Conservation (phyloP, 2,113 vertebrate species). For the Xerus inauris region DNA sequence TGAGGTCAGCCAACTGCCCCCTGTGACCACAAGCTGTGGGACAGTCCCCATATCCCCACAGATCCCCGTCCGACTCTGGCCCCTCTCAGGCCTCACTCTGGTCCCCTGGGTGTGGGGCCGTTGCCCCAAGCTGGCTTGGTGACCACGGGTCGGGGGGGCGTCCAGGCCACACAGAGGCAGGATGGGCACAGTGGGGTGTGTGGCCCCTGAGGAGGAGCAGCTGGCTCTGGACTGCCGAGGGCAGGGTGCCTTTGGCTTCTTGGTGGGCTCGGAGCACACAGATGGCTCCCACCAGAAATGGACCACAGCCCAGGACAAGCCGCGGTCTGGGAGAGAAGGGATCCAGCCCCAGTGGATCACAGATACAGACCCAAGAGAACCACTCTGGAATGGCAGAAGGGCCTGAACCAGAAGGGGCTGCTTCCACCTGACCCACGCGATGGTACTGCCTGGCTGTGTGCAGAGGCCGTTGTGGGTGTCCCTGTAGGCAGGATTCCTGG, state of each 20-base stretch:
- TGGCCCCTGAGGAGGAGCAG: not conserved
- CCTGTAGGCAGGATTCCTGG: not conserved
- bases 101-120: not conserved
- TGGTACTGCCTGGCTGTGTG: accelerated
- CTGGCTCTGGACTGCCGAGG: not conserved
- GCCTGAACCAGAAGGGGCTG: accelerated
- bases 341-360: too few species aligned
- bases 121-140: not conserved
- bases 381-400: not conserved
- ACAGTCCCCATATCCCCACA: too few species aligned
- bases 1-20: not conserved
- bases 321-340: not conserved
- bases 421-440: accelerated
- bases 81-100: too few species aligned
- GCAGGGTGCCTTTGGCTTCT: too few species aligned
- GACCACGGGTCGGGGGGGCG: too few species aligned
- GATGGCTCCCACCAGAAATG: too few species aligned
- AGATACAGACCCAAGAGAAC: accelerated
- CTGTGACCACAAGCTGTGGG: not conserved
- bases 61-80: not conserved
- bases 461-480: accelerated
- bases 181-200: not conserved
- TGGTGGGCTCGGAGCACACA: too few species aligned
- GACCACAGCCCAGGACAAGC: too few species aligned
- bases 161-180: not conserved